A percentile compares a stretch with the other conserved stretches of the same genome.
These are phyloP conservation scores for Lordiphosa clarofinis DNA, from an alignment of 1,140 invertebrate species.

Conservation along the genomic window DNA sequence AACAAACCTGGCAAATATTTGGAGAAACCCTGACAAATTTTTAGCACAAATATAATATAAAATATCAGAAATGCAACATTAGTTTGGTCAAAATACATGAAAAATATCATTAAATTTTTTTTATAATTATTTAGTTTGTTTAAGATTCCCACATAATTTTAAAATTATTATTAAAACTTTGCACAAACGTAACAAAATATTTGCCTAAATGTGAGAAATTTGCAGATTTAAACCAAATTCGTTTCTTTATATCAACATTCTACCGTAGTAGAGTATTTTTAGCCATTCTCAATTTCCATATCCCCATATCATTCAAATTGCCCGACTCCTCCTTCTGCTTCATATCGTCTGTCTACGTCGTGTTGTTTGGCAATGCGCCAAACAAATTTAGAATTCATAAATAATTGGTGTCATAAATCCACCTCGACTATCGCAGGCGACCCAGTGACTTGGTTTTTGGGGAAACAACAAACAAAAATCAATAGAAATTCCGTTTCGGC, in stretches of 20 bases:
- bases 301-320: slow-evolving; percentile 21
- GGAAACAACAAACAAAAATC: slow-evolving; percentile 47
- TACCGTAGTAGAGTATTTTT: slow-evolving; percentile 24
- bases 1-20: too few species aligned
- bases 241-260: slow-evolving; percentile 3
- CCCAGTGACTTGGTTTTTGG: slow-evolving; percentile 62
- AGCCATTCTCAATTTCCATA: slow-evolving; percentile 4
- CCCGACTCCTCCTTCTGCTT: slow-evolving; percentile 8
- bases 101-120: too few species aligned
- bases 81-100: too few species aligned
- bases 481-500: slow-evolving; percentile 54
- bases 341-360: slow-evolving; percentile 17
- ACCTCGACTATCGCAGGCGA: slow-evolving; percentile 24
- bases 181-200: too few species aligned
- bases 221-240: too few species aligned
- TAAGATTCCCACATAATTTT: too few species aligned
- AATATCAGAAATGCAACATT: too few species aligned
- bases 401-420: slow-evolving; percentile 75
- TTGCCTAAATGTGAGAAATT: neutral
- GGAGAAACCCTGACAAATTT: too few species aligned
- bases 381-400: slow-evolving; percentile 76
- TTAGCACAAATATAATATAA: too few species aligned
- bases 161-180: neutral
- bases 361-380: slow-evolving; percentile 54
- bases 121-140: too few species aligned